Evolutionary conservation across 1,140 invertebrate genomes (phyloP), one percentile per base, ranked within the genome.

Genomic region (Adoxophyes honmai): DNA sequence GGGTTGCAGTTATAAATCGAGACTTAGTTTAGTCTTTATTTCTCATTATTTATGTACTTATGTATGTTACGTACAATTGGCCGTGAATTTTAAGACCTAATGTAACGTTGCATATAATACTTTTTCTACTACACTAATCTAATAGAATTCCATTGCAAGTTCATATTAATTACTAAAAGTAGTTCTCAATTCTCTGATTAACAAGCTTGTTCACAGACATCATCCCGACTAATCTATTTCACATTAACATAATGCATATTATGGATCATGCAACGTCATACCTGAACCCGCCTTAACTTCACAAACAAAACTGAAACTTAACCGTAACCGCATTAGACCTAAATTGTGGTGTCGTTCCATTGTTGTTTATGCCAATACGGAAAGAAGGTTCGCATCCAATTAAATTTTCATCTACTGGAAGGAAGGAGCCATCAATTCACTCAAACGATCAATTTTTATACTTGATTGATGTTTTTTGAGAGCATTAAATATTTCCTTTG

Each of bases 391-490:
- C 13, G 35, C 35, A 59, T 57, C 33, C 34, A 62, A 66, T 57
- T 37, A 62, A 55, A 66, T 66, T 66, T 52, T 44, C 33, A 51
- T 18, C 35, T 53, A 52, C 36, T 36, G 16, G 35, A 56, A 55
- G 53, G 55, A 59, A 52, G 36, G 52, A 28, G 51, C 34, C 44
- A 36, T 53, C 62, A 53, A 48, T 54, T 61, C 55, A 61, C 64
- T 60, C 21, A 58, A 52, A 55, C 55, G 53, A 57, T 36, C 57
- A 44, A 61, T 65, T 68, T 65, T 65, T 51, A 57, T 60, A 36
- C 52, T 65, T 68, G 62, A 68, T 68, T 65, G 66, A 68, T 65
- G 66, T 55, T 60, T 58, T 44, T 28, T 52, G 37, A 8, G 21
- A 21, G 59, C 15, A 57, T 62, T 52, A 57, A 59, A 54, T 56